These are phyloP conservation scores for Drosophila erecta DNA, from an alignment of 1,140 invertebrate genomes.

Conservation along the genomic window DNA sequence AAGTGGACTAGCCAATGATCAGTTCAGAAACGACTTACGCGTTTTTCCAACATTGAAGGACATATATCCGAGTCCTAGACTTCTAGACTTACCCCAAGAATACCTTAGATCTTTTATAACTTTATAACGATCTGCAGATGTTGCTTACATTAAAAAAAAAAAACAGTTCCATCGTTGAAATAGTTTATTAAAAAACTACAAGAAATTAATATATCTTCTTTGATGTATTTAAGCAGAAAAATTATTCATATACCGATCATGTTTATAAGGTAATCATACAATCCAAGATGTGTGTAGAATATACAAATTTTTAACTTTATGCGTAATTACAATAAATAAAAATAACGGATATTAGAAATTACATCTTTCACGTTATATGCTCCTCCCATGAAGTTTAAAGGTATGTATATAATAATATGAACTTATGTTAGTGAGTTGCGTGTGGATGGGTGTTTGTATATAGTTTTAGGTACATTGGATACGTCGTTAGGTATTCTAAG, in stretches of 20 bases:
- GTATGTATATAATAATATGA: conserved; percentile 42
- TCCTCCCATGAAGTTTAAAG: conserved; percentile 37
- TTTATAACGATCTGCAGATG: too few relatives aligned
- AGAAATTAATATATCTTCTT: conserved; percentile 64
- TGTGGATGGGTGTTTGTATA: conserved; percentile 52
- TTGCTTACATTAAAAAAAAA: background rate
- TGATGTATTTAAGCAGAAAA: conserved; percentile 66
- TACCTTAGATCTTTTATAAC: too few relatives aligned
- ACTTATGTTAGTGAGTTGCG: conserved; percentile 47
- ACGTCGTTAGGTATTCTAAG: conserved; percentile 64
- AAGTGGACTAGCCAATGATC: too few relatives aligned
- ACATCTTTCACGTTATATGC: conserved; percentile 58
- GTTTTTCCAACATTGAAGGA: too few relatives aligned
- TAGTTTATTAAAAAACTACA: conserved; percentile 77
- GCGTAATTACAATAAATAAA: conserved; percentile 78
- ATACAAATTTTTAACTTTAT: conserved; percentile 52
- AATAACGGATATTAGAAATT: conserved; percentile 72
- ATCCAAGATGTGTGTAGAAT: conserved; percentile 33
- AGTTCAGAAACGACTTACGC: too few relatives aligned
- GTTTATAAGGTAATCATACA: conserved; percentile 46
- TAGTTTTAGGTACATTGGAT: conserved; percentile 75
- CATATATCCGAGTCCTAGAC: too few relatives aligned
- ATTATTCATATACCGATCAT: conserved; percentile 57
- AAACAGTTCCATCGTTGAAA: conserved; percentile 21
- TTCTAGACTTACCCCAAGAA: too few relatives aligned